Evolutionary conservation across 2,113 vertebrate genomes (phyloP), one percentile per base, ranked within the genome.

Genomic region (Rhea pennata): DNA sequence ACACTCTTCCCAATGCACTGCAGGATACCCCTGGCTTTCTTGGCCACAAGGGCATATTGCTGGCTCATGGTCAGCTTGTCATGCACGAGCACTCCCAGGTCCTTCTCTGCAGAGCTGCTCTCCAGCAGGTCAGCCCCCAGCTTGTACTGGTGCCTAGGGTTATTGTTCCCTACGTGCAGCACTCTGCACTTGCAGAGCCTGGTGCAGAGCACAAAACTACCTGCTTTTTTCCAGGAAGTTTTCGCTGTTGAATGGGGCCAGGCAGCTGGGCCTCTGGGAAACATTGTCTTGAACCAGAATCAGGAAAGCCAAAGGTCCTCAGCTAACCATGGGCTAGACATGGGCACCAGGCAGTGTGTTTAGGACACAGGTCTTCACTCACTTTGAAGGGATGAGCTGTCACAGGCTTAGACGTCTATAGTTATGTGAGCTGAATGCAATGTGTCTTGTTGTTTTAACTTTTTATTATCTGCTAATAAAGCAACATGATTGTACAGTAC

Each of bases 321-420:
- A 62, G 59, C 31, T 51, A 56, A 39, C 51, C 0, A 0, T 36
- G 61, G 33, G 7, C n/a, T 70, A 2, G 2, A 40, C 1, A 0
- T 14, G 29, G 50, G 50, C 61, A 53, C n/a, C 24, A 62, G 61
- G 48, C 27, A 48, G 15, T 0, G 4, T 66, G 48, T 84, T 73
- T 29, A 66, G 27, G 1, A 1, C 11, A 1, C 5, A 9, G 33
- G 33, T 39, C 36, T 78, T 82, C 40, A 36, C 24, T 21, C 2
- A 2, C 19, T 23, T 3, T 56, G 75, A 74, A 78, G 15, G 12
- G 10, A 90, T 21, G 61, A 24, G 16, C 13, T 31, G 36, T 48
- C 40, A 40, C 44, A 46, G 70, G 33, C 56, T 74, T 58, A 15
- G 29, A 50, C 14, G 27, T 29, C 61, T 46, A 26, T 14, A 90